Base-by-base conservation (phyloP, 2,113 vertebrate genomes). In the Enhydra lutris region DNA sequence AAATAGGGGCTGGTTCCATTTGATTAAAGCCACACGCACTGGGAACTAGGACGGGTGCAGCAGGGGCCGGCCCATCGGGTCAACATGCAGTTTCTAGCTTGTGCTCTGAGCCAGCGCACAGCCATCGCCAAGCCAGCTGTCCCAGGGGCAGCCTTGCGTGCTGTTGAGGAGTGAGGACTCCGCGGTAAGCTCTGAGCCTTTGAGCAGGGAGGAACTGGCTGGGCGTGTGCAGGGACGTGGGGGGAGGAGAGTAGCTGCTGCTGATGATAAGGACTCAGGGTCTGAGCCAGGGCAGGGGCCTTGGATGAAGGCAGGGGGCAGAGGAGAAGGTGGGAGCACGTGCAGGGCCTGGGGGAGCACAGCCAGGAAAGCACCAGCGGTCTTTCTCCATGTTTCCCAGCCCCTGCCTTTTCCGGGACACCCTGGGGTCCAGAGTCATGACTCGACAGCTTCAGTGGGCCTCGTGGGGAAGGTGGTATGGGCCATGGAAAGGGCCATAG, bases 21-120 rank as follows among this genome's bases (percentile, higher is more conserved):
- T 50, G 88, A 61, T 8, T 34, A 24, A 10, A 1, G 31, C 42
- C 8, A 42, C 31, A 13, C 2, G 9, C 88, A 0, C 8, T 6
- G 15, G 8, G 23, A 45, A 29, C 73, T 17, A 34, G 29, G 26
- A 39, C 2, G 2, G 12, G 36, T 34, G 52, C 39, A 7, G 12
- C 9, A 23, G 34, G 47, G 26, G 39, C 17, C 17, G 52, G 17
- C 52, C 9, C 5, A n/a, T 14, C 31, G 0, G 0, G 42, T 45
- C 88, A 36, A 10, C 59, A 14, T 4, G 0, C 24, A 8, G 34
- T 0, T 18, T 3, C 0, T 10, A 21, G 59, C 74, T 5, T 1
- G 34, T 20, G 17, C 74, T 50, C 84, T 36, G 29, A 26, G 15
- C 73, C 24, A 6, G 73, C 7, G 4, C 39, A 13, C 13, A 8